Evolutionary conservation across 1,140 invertebrate species (phyloP), one percentile per base, ranked within the genome.

Genomic region (Linepithema humile): DNA sequence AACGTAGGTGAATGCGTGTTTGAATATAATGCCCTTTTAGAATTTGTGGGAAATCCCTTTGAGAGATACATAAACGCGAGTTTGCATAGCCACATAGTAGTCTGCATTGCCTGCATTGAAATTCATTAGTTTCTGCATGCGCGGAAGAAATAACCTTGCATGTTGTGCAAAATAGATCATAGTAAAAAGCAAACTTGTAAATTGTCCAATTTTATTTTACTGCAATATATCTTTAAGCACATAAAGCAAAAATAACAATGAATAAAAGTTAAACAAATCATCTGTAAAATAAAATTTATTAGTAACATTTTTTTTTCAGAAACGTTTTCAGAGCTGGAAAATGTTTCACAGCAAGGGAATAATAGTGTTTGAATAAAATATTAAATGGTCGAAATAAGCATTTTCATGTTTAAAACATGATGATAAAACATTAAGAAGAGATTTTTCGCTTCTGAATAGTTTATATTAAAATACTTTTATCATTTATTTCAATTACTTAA

Each of bases 31-130:
- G 45, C 45, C 32, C 59, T 75, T 60, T 74, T 60, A 60, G 48
- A 72, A 53, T 72, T 72, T 10, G 12, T 45, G 1, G 15, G 72
- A 23, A 74, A 74, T 74, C 26, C 55, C 38, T 60, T 60, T 74
- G n/a, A n/a, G 53, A 60, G 23, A 32, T 7, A 26, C 23, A 43
- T 60, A 74, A 60, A 32, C 26, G 5, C 38, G 17, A 15, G 15
- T 5, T 40, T 20, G 55, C 26, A 10, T 17, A 40, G 17, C 9
- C n/a, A 12, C 35, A 59, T 38, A 10, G n/a, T 38, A 55, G 69
- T 5, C 12, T n/a, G n/a, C n/a, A n/a, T n/a, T n/a, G 9, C 12
- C 7, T 45, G 53, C 57, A n/a, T 62, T 43, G 26, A 62, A 75
- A 75, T 62, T 62, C 38, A 62, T 75, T 75, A 32, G 4, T 40